Base-by-base conservation (phyloP, 2,888 invertebrate genomes). In the Saturnia pavonia region DNA sequence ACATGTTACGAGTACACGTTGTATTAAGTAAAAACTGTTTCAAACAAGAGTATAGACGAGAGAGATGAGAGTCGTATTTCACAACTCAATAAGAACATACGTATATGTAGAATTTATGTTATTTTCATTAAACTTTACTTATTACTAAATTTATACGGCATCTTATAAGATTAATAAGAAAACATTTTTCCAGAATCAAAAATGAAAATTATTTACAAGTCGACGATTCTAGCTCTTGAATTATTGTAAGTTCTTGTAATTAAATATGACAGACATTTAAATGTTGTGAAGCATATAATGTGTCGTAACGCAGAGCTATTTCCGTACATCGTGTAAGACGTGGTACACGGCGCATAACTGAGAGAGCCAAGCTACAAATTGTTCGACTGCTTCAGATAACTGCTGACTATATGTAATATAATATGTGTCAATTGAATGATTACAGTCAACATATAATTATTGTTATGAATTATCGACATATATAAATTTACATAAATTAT, bases 331-430 rank as follows among this genome's bases (percentile, higher is more conserved):
- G 82, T 85, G 82, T 84, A 83, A 84, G 79, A 78, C 78, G 77
- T 72, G 34, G 80, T 77, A 72, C 79, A 73, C 73, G 74, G 77
- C 83, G 85, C 84, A 87, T 86, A 87, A 79, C 82, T 86, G 70
- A 73, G 71, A 73, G 77, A 78, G 79, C 81, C 77, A 75, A 75
- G 82, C 80, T 80, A 81, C 83, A 85, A 87, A 89, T 89, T 85
- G 86, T 80, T 75, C 81, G 83, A 77, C 87, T 86, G 84, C 85
- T 72, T 84, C 74, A 82, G 83, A 88, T 87, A 79, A 77, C 82
- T 86, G 75, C 75, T 74, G 72, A 73, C 74, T 74, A 78, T 75
- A 74, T 74, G 65, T 72, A 70, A 69, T 27, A 60, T 72, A 70
- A 69, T 27, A 60, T 70, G 40, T 54, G 25, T 40, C 22, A 16